Conservation (phyloP, 2,888 invertebrate genomes). For the Agrotis segetum region DNA sequence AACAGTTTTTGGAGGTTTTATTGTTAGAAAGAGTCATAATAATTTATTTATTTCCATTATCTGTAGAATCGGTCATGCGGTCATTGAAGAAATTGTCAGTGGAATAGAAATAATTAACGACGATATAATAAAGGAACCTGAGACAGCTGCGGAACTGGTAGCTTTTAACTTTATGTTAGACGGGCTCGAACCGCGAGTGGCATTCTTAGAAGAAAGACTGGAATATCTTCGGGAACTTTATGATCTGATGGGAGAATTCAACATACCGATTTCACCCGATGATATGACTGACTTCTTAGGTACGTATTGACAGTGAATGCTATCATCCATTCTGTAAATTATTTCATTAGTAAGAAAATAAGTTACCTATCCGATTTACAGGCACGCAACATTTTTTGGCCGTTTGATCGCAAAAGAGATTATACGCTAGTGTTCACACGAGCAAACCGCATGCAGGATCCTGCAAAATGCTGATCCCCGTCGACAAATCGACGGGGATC, state of each 20-base stretch:
- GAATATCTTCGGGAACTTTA: slow-evolving; percentile 96
- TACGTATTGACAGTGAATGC: slow-evolving; percentile 48
- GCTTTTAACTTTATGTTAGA: slow-evolving; percentile 94
- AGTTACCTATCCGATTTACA: too few relatives aligned
- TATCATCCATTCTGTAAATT: too few relatives aligned
- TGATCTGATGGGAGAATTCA: slow-evolving; percentile 95
- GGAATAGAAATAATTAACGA: slow-evolving; percentile 92
- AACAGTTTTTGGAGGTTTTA: background rate
- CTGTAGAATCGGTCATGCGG: slow-evolving; percentile 92
- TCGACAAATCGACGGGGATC: too few relatives aligned
- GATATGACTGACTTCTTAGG: slow-evolving; percentile 92
- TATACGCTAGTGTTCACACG: too few relatives aligned
- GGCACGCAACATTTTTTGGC: too few relatives aligned
- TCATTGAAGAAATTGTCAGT: slow-evolving; percentile 91
- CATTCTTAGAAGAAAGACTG: slow-evolving; percentile 93
- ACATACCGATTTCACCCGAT: slow-evolving; percentile 93
- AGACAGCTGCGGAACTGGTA: slow-evolving; percentile 94
- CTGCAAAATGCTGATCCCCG: too few relatives aligned
- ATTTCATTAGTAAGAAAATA: too few relatives aligned
- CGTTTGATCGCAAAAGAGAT: too few relatives aligned
- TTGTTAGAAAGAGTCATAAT: too few relatives aligned
- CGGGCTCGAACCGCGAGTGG: slow-evolving; percentile 92
- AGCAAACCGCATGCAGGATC: too few relatives aligned
- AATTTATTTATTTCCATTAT: slow-evolving; percentile 12
- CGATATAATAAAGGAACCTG: slow-evolving; percentile 92